phyloP scores from a whole-genome alignment of 2,888 invertebrate genomes.

The Phrixothrix hirtus region DNA sequence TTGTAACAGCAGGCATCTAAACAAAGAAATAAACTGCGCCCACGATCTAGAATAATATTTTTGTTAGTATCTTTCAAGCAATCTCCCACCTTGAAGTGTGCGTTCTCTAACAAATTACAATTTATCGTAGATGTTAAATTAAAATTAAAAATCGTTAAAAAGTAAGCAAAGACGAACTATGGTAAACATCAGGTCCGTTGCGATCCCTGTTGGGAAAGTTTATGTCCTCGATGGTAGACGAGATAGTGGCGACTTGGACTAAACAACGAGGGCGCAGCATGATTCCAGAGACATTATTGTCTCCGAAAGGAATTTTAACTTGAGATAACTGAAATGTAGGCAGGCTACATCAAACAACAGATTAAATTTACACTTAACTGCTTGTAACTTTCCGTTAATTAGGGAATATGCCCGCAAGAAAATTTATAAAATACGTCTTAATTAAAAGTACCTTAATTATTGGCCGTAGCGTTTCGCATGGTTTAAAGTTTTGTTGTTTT shows the following conservation, averaged over 20 bases:
- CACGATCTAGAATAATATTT: constrained; percentile 18
- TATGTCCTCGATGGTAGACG: constrained; percentile 43
- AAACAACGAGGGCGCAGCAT: constrained; percentile 37
- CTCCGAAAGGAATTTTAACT: constrained; percentile 18
- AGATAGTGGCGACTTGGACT: constrained; percentile 36
- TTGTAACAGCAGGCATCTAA: constrained; percentile 4
- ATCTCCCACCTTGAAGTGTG: constrained; percentile 8
- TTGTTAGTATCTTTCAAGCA: constrained; percentile 11
- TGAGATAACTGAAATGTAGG: constrained; percentile 5
- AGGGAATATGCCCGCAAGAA: background rate
- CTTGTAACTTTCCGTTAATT: background rate
- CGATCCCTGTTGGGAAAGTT: constrained; percentile 34
- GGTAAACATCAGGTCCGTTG: constrained; percentile 16
- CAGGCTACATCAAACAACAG: background rate
- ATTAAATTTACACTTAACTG: background rate
- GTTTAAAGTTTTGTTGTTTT: no score
- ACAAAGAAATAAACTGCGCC: constrained; percentile 22
- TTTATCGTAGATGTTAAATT: background rate
- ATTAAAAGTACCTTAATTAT: background rate
- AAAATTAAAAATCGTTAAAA: background rate
- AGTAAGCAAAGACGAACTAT: no score
- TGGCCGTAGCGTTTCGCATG: background rate
- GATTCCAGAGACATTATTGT: constrained; percentile 42
- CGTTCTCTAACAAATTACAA: constrained; percentile 6
- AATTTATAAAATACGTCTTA: background rate